These are phyloP conservation scores for Pelagia noctiluca DNA, from an alignment of 30 jellyfish, hydroid and myxozoan genomes.

Conservation along the genomic window DNA sequence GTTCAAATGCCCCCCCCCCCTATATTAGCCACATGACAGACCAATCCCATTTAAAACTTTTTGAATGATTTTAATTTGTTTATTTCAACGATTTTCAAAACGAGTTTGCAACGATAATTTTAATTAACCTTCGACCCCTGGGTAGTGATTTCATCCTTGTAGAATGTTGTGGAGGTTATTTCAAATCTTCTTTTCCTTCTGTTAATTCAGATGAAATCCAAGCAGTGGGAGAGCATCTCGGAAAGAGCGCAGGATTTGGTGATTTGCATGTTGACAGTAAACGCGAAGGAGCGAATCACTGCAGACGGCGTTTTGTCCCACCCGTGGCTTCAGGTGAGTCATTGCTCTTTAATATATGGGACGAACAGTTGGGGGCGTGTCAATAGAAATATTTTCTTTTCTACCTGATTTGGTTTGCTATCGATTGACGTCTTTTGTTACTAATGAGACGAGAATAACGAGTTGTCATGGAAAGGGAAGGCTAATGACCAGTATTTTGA, in stretches of 20 bases:
- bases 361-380: not conserved
- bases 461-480: too few species aligned
- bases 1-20: too few species aligned
- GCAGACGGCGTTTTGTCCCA: constrained; percentile 85
- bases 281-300: constrained; percentile 81
- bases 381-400: too few species aligned
- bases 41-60: too few species aligned
- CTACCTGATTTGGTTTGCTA: too few species aligned
- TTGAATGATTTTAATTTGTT: too few species aligned
- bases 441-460: too few species aligned
- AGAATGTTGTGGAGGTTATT: not conserved
- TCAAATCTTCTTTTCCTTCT: constrained; percentile 1
- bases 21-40: too few species aligned
- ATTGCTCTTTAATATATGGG: not conserved
- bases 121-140: not conserved
- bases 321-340: constrained; percentile 87
- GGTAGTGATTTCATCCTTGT: not conserved
- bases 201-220: constrained; percentile 81
- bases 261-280: constrained; percentile 69
- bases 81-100: too few species aligned
- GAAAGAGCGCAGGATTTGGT: constrained; percentile 86
- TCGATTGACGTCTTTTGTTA: too few species aligned
- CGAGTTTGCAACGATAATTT: too few species aligned
- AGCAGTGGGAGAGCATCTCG: constrained; percentile 87
- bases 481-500: too few species aligned